These are phyloP conservation scores for Lophotis ruficrista DNA, from an alignment of 2,113 vertebrate species.

Conservation along the genomic window DNA sequence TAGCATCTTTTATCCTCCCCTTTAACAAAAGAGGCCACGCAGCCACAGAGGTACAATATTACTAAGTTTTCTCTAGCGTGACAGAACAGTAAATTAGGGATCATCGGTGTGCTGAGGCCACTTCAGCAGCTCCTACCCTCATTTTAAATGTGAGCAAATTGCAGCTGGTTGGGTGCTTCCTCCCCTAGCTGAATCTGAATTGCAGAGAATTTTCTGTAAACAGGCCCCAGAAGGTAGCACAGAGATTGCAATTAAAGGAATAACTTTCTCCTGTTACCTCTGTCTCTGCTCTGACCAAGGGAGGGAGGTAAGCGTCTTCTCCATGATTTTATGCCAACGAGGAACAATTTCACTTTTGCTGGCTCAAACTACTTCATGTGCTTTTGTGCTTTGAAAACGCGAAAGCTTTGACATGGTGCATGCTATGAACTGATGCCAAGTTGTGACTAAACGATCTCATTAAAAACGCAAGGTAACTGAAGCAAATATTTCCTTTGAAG, in stretches of 20 bases:
- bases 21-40: background rate
- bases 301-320: background rate
- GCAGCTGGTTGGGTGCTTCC: background rate
- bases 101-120: background rate
- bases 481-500: constrained; percentile 69
- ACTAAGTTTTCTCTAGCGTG: background rate
- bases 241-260: background rate
- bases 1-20: background rate
- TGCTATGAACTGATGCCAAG: constrained; percentile 51
- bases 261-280: background rate
- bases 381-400: constrained; percentile 34
- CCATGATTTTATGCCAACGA: background rate
- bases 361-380: background rate
- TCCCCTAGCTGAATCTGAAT: background rate
- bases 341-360: constrained; percentile 36
- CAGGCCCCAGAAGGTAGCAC: background rate
- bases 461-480: constrained; percentile 61
- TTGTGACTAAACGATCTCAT: constrained; percentile 52
- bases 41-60: background rate
- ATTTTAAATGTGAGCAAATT: background rate
- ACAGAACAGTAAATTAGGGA: background rate
- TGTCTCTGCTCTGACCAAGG: background rate
- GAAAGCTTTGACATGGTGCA: constrained; percentile 35
- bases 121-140: background rate
- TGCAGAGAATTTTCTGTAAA: background rate